These are phyloP conservation scores for Elgonia sp. DNA, from an alignment of 2,888 invertebrate genomes.

Conservation along the genomic window DNA sequence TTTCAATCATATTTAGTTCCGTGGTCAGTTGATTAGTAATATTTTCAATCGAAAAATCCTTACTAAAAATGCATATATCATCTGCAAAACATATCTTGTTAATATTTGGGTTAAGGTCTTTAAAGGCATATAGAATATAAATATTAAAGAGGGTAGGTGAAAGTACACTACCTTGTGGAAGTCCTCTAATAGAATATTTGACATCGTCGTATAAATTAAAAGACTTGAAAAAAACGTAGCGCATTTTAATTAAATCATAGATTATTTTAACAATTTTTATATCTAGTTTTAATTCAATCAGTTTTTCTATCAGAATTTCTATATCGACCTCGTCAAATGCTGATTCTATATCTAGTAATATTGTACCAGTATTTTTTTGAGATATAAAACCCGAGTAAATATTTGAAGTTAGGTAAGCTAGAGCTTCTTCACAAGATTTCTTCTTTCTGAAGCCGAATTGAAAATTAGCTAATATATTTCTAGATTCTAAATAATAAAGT, in stretches of 20 bases:
- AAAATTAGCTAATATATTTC: not conserved
- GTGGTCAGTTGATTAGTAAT: too few species aligned
- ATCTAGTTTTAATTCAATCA: conserved; percentile 18
- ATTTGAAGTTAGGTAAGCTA: not conserved
- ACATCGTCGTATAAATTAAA: not conserved
- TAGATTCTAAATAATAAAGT: not conserved
- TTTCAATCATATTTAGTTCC: too few species aligned
- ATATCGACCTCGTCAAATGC: conserved; percentile 41
- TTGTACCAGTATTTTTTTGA: not conserved
- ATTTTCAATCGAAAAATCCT: not conserved
- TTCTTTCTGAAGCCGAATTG: conserved; percentile 37
- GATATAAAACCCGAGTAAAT: conserved; percentile 12
- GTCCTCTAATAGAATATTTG: not conserved
- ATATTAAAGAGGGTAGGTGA: conserved; percentile 44
- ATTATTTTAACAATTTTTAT: conserved; percentile 31
- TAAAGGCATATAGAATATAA: not conserved
- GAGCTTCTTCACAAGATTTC: conserved; percentile 2
- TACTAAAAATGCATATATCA: conserved; percentile 1
- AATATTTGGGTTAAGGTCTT: not conserved
- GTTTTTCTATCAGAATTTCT: conserved; percentile 1
- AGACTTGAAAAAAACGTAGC: conserved; percentile 27
- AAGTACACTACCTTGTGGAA: conserved; percentile 40
- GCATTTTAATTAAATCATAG: not conserved
- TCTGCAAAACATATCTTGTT: conserved; percentile 19
- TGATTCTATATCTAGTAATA: conserved; percentile 21